Conservation (phyloP, 2,888 invertebrate genomes). For the Melanophora roralis region DNA sequence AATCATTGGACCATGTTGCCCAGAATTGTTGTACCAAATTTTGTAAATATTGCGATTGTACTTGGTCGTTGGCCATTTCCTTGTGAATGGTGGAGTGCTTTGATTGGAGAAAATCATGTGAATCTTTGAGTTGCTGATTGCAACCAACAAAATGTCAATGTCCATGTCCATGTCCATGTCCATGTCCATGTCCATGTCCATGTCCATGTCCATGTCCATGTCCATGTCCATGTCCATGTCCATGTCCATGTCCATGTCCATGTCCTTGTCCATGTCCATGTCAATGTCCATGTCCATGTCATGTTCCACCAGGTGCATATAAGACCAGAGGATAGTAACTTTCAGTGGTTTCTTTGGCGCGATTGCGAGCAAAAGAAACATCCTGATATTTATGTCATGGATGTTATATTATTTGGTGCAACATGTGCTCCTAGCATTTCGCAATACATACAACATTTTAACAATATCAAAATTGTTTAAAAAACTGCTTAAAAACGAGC, state of each 20-base stretch:
- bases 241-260: no score
- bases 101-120: constrained; percentile 8
- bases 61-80: no score
- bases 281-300: no score
- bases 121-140: constrained; percentile 47
- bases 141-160: constrained; percentile 60
- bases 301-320: constrained; percentile 27
- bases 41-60: neutral
- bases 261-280: no score
- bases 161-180: constrained; percentile 38
- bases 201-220: no score
- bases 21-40: neutral
- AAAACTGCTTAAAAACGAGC: no score
- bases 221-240: no score
- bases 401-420: neutral
- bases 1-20: neutral
- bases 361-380: neutral
- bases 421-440: neutral
- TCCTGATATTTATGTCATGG: neutral
- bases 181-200: no score
- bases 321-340: neutral
- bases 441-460: neutral
- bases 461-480: neutral
- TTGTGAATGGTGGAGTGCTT: neutral
- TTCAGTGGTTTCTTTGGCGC: neutral